Evolutionary conservation across 2,113 vertebrate species (phyloP).

Genomic region (Odontesthes bonariensis): DNA sequence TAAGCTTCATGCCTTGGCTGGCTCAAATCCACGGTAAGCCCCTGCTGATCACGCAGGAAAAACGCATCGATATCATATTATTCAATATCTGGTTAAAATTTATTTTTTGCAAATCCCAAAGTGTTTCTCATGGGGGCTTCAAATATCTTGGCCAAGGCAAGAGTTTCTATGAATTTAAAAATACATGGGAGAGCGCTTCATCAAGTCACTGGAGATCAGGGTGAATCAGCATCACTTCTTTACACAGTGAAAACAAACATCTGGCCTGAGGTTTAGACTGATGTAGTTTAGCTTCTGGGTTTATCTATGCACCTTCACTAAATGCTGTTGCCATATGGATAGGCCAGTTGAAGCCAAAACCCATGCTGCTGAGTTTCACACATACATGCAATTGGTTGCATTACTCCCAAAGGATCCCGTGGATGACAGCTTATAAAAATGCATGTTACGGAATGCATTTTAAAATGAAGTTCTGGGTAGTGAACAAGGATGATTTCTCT

Average conservation of each 20-base stretch:
- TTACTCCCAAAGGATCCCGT: conserved; percentile 5
- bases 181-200: conserved; percentile 27
- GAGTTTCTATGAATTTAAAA: conserved; percentile 31
- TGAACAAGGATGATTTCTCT: conserved; percentile 28
- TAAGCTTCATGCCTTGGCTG: conserved; percentile 12
- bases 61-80: conserved; percentile 6
- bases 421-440: conserved; percentile 18
- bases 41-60: conserved; percentile 1
- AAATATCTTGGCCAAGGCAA: conserved; percentile 19
- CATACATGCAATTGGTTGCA: conserved; percentile 8
- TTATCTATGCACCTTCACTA: conserved; percentile 35
- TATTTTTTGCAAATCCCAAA: conserved; percentile 40
- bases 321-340: conserved; percentile 46
- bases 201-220: conserved; percentile 37
- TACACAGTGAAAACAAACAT: conserved; percentile 62
- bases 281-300: conserved; percentile 34
- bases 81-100: conserved; percentile 15
- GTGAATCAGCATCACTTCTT: conserved; percentile 46
- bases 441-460: conserved; percentile 23
- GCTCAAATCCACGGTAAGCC: conserved; percentile 58
- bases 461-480: not conserved
- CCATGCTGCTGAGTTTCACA: conserved; percentile 19
- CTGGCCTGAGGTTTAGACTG: conserved; percentile 64
- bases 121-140: conserved; percentile 12
- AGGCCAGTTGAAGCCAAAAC: conserved; percentile 30